These are phyloP conservation scores for Zapus hudsonius DNA, from an alignment of 2,113 vertebrate species.

Conservation along the genomic window DNA sequence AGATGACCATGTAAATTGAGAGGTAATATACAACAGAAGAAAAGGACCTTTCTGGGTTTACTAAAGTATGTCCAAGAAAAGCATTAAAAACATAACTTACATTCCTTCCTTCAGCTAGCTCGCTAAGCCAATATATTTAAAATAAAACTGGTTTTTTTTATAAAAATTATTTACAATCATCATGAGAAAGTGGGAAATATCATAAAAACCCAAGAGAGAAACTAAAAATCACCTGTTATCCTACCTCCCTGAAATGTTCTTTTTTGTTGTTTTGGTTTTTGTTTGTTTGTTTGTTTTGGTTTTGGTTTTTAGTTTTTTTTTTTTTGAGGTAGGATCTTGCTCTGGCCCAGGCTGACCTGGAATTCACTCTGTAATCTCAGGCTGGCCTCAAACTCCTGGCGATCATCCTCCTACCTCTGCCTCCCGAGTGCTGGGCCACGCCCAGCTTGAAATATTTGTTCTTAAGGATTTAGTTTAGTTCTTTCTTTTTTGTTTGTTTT, in stretches of 20 bases:
- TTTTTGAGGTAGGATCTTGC: no score
- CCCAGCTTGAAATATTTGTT: not conserved
- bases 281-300: no score
- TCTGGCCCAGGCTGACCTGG: no score
- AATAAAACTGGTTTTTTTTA: not conserved
- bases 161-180: slow-evolving; percentile 9
- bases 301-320: no score
- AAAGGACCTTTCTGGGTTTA: not conserved
- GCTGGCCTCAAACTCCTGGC: no score
- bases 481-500: no score
- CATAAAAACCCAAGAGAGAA: not conserved
- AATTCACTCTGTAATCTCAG: no score
- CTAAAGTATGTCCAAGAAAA: not conserved
- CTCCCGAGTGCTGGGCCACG: no score
- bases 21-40: not conserved
- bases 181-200: not conserved
- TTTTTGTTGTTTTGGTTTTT: slow-evolving; percentile 9
- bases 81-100: not conserved
- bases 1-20: not conserved
- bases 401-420: no score
- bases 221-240: no score
- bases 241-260: not conserved
- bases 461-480: slow-evolving; percentile 13
- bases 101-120: not conserved
- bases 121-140: not conserved